Evolutionary conservation across 1,140 invertebrate genomes (phyloP).

Genomic region (Cyphomyrmex costatus): DNA sequence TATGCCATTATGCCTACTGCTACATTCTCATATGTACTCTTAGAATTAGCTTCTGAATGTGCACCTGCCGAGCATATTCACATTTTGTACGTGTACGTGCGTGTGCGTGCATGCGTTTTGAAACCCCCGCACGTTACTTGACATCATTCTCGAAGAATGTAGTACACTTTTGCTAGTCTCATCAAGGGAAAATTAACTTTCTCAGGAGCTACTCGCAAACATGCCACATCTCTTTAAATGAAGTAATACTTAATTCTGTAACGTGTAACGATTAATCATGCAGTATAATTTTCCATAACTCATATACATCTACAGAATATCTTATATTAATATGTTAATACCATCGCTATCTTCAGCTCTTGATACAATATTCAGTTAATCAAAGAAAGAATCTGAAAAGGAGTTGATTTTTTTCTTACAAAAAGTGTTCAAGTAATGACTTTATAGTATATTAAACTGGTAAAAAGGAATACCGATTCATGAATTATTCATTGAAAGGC

Average conservation of each 20-base stretch:
- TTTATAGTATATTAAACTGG: background rate
- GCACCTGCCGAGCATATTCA: slow-evolving; percentile 14
- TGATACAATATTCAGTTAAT: background rate
- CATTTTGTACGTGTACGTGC: too few species aligned
- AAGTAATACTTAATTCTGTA: background rate
- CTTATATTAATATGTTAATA: background rate
- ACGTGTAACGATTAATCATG: slow-evolving; percentile 21
- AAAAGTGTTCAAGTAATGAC: background rate
- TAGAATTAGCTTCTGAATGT: slow-evolving; percentile 39
- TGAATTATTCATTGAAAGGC: background rate
- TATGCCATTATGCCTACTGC: slow-evolving; percentile 30
- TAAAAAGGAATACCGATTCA: background rate
- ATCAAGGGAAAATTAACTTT: slow-evolving; percentile 39
- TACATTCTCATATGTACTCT: slow-evolving; percentile 4
- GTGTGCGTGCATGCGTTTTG: background rate
- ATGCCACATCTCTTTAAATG: background rate
- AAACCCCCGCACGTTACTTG: slow-evolving; percentile 18
- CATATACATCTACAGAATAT: background rate
- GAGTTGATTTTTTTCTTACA: background rate
- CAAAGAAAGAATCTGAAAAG: background rate
- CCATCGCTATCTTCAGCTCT: background rate
- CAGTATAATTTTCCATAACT: slow-evolving; percentile 21
- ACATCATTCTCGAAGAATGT: slow-evolving; percentile 50
- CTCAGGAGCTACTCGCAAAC: slow-evolving; percentile 5
- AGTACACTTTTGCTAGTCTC: slow-evolving; percentile 40